Percentiles rank a stretch among this genome's conserved stretches.
Evolutionary conservation across 2,113 vertebrate genomes (phyloP).

Genomic region (Raja brachyura): DNA sequence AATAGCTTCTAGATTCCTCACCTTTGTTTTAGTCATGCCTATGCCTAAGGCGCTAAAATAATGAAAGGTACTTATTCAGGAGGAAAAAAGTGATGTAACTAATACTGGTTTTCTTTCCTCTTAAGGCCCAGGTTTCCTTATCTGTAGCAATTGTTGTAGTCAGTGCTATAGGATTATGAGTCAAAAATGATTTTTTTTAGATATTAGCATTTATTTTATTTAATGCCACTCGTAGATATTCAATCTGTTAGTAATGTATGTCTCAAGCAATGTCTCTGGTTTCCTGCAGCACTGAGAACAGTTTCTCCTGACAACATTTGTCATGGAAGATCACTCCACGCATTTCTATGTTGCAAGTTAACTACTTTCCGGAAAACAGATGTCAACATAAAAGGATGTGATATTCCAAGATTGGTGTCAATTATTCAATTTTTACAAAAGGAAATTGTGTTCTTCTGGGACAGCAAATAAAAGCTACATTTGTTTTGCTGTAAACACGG

Average conservation of each 20-base stretch:
- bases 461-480: background rate
- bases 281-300: background rate
- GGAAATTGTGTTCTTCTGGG: background rate
- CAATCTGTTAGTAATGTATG: background rate
- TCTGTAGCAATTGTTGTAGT: background rate
- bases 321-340: slow-evolving; percentile 24
- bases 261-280: background rate
- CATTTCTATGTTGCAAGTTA: background rate
- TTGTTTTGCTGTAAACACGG: background rate
- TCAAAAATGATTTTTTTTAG: background rate
- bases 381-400: slow-evolving; percentile 20
- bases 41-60: background rate
- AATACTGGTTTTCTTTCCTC: background rate
- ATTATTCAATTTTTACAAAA: slow-evolving; percentile 32
- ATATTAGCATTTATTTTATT: background rate
- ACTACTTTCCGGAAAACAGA: background rate
- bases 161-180: background rate
- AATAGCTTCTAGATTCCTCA: background rate
- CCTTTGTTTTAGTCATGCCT: background rate
- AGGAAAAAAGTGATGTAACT: background rate
- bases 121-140: background rate
- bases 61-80: background rate
- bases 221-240: background rate
- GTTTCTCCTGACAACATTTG: slow-evolving; percentile 30
- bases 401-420: slow-evolving; percentile 24